phyloP scores from a whole-genome alignment of 2,113 vertebrate genomes.

The Candoia aspera region DNA sequence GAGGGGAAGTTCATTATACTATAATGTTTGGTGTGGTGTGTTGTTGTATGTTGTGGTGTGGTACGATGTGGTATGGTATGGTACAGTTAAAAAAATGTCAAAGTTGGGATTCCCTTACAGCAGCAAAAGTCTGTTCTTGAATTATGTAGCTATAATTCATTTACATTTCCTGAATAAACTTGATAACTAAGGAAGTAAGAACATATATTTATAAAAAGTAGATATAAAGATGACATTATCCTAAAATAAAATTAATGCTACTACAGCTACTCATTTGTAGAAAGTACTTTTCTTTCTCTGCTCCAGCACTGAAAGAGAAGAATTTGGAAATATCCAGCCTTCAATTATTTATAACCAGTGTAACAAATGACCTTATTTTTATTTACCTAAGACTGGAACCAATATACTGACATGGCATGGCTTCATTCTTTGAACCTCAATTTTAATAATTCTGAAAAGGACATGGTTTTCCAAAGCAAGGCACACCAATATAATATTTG shows the following conservation, averaged over 20 bases:
- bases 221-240: neutral
- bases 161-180: neutral
- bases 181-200: no score
- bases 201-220: neutral
- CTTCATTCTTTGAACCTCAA: neutral
- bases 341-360: neutral
- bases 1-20: neutral
- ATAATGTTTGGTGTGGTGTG: no score
- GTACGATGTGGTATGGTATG: no score
- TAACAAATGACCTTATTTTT: neutral
- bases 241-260: neutral
- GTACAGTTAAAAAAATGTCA: neutral
- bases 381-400: constrained; percentile 25
- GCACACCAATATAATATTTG: neutral
- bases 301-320: neutral
- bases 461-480: neutral
- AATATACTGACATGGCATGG: neutral
- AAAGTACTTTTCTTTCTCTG: neutral
- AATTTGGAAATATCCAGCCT: neutral
- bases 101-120: neutral
- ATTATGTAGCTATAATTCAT: neutral
- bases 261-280: accelerated
- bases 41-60: no score
- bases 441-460: neutral
- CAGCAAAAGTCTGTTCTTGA: neutral